phyloP scores from a whole-genome alignment of 1,140 invertebrate genomes.

The Caenorhabditis latens region DNA sequence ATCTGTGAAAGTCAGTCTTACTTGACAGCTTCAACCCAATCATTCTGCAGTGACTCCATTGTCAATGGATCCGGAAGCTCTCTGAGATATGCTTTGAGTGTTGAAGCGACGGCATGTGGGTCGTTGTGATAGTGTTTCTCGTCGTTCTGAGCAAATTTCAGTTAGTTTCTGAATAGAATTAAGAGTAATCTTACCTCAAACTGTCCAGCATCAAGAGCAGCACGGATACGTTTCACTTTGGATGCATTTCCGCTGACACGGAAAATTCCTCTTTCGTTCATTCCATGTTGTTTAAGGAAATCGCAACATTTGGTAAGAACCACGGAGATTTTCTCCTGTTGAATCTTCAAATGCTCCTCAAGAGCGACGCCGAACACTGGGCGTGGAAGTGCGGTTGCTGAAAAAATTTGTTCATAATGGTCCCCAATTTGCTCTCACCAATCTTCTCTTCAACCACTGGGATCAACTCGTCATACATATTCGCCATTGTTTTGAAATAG shows the following conservation, averaged over 20 bases:
- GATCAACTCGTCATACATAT: constrained; percentile 45
- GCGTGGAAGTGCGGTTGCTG: constrained; percentile 62
- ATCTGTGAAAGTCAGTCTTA: not conserved
- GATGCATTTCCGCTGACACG: constrained; percentile 64
- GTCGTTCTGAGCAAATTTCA: constrained; percentile 17
- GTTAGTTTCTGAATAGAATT: not conserved
- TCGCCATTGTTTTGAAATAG: constrained; percentile 20
- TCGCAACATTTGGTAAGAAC: constrained; percentile 61
- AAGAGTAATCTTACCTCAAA: constrained; percentile 46
- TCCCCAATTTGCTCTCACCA: not conserved
- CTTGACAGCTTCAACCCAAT: constrained; percentile 61
- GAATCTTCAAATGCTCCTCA: constrained; percentile 49
- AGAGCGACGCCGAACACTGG: constrained; percentile 61
- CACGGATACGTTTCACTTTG: constrained; percentile 61
- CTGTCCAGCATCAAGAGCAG: constrained; percentile 62
- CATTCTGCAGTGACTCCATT: constrained; percentile 49
- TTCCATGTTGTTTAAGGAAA: constrained; percentile 51
- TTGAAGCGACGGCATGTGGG: constrained; percentile 61
- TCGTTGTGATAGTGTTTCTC: constrained; percentile 48
- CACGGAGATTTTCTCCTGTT: constrained; percentile 32
- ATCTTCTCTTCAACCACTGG: constrained; percentile 41
- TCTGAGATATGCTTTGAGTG: constrained; percentile 59
- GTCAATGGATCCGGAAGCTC: constrained; percentile 63
- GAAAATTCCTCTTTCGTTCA: constrained; percentile 57
- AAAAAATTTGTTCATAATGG: not conserved